Base-by-base conservation (phyloP, 1,140 invertebrate species). In the Harpegnathos saltator region DNA sequence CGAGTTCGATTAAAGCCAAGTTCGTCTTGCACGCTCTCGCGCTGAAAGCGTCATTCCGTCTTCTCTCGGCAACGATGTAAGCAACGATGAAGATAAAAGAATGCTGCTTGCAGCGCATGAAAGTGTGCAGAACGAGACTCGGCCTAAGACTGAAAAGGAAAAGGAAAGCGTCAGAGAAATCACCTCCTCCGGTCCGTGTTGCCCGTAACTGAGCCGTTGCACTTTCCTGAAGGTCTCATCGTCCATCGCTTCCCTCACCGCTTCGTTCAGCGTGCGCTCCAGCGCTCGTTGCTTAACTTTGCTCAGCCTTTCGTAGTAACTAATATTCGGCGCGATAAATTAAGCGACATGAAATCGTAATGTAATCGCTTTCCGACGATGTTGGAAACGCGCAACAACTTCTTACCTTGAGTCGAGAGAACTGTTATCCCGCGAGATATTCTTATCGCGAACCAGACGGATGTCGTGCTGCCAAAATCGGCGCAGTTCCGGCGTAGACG, bases 391-490 rank as follows among this genome's bases (percentile, higher is more conserved):
- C 1, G 19, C 11, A 17, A 24, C 22, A 50, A 48, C 26, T 58
- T 22, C 11, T 84, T 84, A 94, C 93, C 91, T 93, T 17, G 92
- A 92, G 65, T 94, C 86, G 5, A 92, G 84, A 4, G 92, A 92
- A 82, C 92, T 94, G 59, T 92, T 92, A 89, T 90, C 92, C 89
- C 91, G 85, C 0, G 93, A 93, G 52, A 85, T 92, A 89, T 96
- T 96, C 82, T 95, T 94, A 86, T 97, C 96, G 38, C 97, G 93
- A 1, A 96, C 96, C 14, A 97, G 94, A 72, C 96, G 96, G 50
- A 98, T 96, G 91, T 98, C 97, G 82, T 96, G 96, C 89, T 97
- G 96, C 97, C 97, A 98, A 91, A 98, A 98, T 72, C 96, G 93
- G 85, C 96, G 95, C 38, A 97, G 94, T 91, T 96, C 96, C 56